Evolutionary conservation across 1,140 invertebrate genomes (phyloP).

Genomic region (Drosophila pectinifera): DNA sequence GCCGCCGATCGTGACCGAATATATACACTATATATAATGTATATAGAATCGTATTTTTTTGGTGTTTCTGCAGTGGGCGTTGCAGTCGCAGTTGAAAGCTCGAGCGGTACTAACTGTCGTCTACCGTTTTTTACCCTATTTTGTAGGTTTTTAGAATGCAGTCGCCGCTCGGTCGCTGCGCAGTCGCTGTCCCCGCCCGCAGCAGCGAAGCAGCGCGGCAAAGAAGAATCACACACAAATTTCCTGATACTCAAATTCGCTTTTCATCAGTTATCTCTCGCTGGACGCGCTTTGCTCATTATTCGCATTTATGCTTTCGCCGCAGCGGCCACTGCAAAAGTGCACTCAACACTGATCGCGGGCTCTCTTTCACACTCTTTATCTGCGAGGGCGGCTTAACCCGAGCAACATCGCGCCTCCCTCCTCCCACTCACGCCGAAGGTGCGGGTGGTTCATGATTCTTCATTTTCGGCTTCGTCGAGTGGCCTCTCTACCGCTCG

Average conservation of each 20-base stretch:
- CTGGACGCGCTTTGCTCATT: conserved; percentile 71
- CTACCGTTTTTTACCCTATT: conserved; percentile 78
- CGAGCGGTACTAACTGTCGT: conserved; percentile 73
- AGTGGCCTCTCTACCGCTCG: conserved; percentile 1
- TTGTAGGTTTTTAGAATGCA: conserved; percentile 73
- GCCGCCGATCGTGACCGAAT: conserved; percentile 36
- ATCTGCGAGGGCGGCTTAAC: conserved; percentile 16
- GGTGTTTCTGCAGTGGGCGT: neutral
- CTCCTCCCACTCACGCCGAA: neutral
- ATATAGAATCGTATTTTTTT: conserved; percentile 7
- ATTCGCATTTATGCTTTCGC: conserved; percentile 80
- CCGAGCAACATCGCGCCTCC: conserved; percentile 3
- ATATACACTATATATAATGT: conserved; percentile 11
- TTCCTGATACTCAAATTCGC: conserved; percentile 66
- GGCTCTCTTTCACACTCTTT: conserved; percentile 4
- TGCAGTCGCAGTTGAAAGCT: conserved; percentile 60
- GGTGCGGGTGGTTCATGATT: conserved; percentile 14
- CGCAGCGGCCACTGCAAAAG: conserved; percentile 36
- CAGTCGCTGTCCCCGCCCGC: conserved; percentile 38
- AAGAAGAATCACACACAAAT: conserved; percentile 53
- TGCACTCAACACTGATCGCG: conserved; percentile 40
- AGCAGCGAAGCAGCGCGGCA: conserved; percentile 30
- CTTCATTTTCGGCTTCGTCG: conserved; percentile 26
- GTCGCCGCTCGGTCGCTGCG: conserved; percentile 30
- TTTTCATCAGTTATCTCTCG: conserved; percentile 57